phyloP scores from a whole-genome alignment of 2,113 vertebrate species.

The Tupaia chinensis region DNA sequence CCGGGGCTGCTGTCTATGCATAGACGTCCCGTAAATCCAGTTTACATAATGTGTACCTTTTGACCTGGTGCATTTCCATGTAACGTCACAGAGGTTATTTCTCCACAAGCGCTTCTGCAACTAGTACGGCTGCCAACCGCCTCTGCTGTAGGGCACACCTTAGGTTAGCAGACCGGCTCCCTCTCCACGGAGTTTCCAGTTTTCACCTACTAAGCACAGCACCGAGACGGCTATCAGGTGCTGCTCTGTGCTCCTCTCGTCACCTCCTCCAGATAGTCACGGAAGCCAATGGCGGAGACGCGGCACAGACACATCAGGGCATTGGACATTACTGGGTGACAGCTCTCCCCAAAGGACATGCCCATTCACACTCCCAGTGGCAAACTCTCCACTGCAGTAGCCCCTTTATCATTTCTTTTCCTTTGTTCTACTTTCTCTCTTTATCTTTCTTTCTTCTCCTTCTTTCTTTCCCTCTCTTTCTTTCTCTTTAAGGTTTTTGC shows the following conservation, averaged over 20 bases:
- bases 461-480: too few species aligned
- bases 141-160: accelerated
- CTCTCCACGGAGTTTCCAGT: background rate
- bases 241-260: too few species aligned
- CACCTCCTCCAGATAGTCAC: background rate
- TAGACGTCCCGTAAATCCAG: background rate
- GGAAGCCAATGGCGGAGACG: background rate
- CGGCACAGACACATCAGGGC: too few species aligned
- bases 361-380: too few species aligned
- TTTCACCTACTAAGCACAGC: background rate
- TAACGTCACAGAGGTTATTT: background rate
- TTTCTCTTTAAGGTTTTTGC: too few species aligned
- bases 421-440: too few species aligned
- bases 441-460: too few species aligned
- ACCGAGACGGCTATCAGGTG: background rate
- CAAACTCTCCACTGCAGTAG: background rate
- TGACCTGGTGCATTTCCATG: background rate
- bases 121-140: accelerated
- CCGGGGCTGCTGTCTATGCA: background rate
- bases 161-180: background rate
- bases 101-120: background rate
- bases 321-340: accelerated
- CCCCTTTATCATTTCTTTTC: too few species aligned
- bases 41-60: background rate
- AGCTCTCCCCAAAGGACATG: background rate